phyloP scores from a whole-genome alignment of 2,888 invertebrate species.

The Lepeophtheirus nordmannii region DNA sequence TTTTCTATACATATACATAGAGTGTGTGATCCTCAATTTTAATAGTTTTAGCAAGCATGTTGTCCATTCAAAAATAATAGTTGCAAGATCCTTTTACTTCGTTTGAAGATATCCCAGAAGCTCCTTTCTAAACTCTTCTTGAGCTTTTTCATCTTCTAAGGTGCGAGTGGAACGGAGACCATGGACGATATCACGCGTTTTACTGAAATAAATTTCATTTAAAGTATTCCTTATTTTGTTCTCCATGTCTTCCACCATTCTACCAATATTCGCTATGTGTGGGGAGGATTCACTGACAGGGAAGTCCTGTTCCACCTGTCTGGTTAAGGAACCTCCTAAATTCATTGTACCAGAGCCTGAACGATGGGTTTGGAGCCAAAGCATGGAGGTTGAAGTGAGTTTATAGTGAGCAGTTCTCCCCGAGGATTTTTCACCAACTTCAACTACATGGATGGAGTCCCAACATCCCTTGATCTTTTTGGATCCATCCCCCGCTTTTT shows the following conservation, averaged over 20 bases:
- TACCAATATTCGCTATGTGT: constrained; percentile 95
- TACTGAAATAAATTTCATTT: constrained; percentile 97
- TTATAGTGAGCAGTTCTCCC: constrained; percentile 93
- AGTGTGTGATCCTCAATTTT: too few relatives aligned
- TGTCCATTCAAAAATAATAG: too few relatives aligned
- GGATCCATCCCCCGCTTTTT: constrained; percentile 95
- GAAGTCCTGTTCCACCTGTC: constrained; percentile 88
- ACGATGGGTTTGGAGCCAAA: constrained; percentile 97
- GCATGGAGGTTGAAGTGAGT: constrained; percentile 95
- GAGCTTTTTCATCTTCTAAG: constrained; percentile 64
- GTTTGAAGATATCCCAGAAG: constrained; percentile 34
- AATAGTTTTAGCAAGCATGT: too few relatives aligned
- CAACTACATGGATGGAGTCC: constrained; percentile 99
- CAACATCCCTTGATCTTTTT: constrained; percentile 98
- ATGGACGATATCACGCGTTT: constrained; percentile 94
- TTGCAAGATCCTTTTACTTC: neutral
- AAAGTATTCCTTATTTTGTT: constrained; percentile 89
- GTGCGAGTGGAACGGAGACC: constrained; percentile 69
- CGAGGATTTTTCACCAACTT: constrained; percentile 88
- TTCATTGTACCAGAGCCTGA: constrained; percentile 96
- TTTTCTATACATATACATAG: too few relatives aligned
- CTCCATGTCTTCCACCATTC: constrained; percentile 99
- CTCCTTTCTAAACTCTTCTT: constrained; percentile 68
- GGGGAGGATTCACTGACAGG: constrained; percentile 80
- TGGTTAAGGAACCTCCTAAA: constrained; percentile 88